Base-by-base conservation (phyloP, 2,797 vertebrate species). In the Bradypodion ventrale region DNA sequence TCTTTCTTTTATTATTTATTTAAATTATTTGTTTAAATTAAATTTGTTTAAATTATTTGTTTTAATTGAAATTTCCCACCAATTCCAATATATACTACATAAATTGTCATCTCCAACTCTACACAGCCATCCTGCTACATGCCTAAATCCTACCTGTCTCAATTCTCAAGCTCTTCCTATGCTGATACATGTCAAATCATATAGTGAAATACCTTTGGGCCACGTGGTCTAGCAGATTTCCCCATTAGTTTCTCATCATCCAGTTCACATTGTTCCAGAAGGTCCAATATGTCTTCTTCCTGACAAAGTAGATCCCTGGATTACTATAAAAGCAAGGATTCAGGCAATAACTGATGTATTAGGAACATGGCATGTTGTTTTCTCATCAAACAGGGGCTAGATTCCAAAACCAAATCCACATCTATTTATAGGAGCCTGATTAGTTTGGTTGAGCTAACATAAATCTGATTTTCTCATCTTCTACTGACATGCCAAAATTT, bases 221-320 rank as follows among this genome's bases (percentile, higher is more conserved):
- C 97, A 94, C 95, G 95, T 74, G 94, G 90, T 78, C 93, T 95
- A 49, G 89, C 79, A 59, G 95, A 92, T 93, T 96, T 97, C 80
- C 96, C 96, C 89, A 97, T 98, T 84, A 99, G 91, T 91, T 98
- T 99, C 95, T 99, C 98, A 75, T 99, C 98, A 68, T 99, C 98
- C 94, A 99, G 96, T 94, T 99, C 98, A 92, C 98, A 99, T 75
- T 99, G 98, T 89, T 99, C 98, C 94, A 99, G 91, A 89, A 99
- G 97, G 94, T 99, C 98, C 94, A 99, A 94, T 94, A 99, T 98
- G 93, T 99, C 98, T 95, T 99, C 98, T 87, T 99, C 98, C 98
- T 99, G 89, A 68, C 90, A 87, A 85, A 19, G 9, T 72, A 60
- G 49, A 65, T 40, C 49, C 16, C 27, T 56, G 56, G 70, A 82